These are phyloP conservation scores for Eptesicus fuscus DNA, from an alignment of 2,113 vertebrate species.

Conservation along the genomic window DNA sequence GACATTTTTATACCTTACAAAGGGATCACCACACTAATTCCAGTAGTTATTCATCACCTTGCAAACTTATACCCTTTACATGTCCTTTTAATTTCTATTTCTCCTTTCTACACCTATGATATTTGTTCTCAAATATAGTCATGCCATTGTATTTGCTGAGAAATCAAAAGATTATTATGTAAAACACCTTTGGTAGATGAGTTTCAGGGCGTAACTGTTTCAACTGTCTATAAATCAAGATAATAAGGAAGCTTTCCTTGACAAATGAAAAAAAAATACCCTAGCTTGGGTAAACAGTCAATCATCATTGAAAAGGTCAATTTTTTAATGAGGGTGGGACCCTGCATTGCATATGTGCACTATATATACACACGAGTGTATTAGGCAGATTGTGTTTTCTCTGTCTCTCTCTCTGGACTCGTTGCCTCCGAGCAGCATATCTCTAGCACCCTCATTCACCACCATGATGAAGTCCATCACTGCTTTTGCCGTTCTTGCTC, in stretches of 20 bases:
- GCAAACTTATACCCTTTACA: background rate
- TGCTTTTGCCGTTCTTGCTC: background rate
- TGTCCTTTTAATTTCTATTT: background rate
- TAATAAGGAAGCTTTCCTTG: background rate
- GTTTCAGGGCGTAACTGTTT: background rate
- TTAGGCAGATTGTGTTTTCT: background rate
- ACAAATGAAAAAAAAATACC: background rate
- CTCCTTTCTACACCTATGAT: background rate
- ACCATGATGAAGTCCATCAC: background rate
- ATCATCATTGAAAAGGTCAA: background rate
- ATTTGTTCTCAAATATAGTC: conserved; percentile 16
- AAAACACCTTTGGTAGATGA: background rate
- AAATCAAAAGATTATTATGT: background rate
- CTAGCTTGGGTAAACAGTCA: background rate
- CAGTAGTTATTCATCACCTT: background rate
- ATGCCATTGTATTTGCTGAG: background rate
- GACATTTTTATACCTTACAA: background rate
- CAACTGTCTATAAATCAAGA: background rate
- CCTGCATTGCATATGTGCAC: background rate
- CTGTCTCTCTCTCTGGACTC: background rate
- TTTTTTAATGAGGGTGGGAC: background rate
- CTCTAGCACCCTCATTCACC: background rate
- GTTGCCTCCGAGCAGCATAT: background rate
- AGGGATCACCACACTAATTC: background rate
- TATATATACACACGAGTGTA: background rate